Percentiles rank a stretch among this genome's conserved stretches.
Conservation (phyloP, 1,140 invertebrate genomes). For the Cardiocondyla obscurior region DNA sequence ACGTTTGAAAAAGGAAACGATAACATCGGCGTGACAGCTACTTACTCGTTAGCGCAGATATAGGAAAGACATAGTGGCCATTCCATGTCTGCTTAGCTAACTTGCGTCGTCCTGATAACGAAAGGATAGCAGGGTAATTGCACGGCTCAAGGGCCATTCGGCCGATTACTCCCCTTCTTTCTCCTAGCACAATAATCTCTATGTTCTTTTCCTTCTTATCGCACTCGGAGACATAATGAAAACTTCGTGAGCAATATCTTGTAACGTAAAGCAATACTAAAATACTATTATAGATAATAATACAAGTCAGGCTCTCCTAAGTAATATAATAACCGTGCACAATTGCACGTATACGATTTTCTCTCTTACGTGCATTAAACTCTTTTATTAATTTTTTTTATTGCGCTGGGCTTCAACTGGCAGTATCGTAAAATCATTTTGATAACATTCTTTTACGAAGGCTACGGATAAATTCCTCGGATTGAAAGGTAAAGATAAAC, state of each 20-base stretch:
- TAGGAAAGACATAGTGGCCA: conserved; percentile 59
- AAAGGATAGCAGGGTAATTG: conserved; percentile 67
- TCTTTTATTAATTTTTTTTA: not conserved
- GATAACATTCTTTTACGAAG: conserved; percentile 1
- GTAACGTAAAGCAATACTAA: not conserved
- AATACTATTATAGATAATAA: not conserved
- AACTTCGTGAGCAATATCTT: not conserved
- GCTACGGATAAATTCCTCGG: conserved; percentile 5
- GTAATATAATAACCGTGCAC: not conserved
- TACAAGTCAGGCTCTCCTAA: not conserved
- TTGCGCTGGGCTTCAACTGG: not conserved
- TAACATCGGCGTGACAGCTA: conserved; percentile 49
- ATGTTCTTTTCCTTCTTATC: conserved; percentile 13
- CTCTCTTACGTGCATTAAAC: not conserved
- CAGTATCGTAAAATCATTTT: not conserved
- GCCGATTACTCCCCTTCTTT: conserved; percentile 49
- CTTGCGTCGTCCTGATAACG: conserved; percentile 64
- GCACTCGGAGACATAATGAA: conserved; percentile 1
- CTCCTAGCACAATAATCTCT: conserved; percentile 5
- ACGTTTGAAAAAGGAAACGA: conserved; percentile 26
- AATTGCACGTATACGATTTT: not conserved
- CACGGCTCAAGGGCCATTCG: conserved; percentile 31
- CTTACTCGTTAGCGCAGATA: conserved; percentile 61
- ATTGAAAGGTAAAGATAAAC: conserved; percentile 44
- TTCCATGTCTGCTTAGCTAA: conserved; percentile 47